Evolutionary conservation across 2,113 vertebrate species (phyloP).

Genomic region (Anguilla rostrata): DNA sequence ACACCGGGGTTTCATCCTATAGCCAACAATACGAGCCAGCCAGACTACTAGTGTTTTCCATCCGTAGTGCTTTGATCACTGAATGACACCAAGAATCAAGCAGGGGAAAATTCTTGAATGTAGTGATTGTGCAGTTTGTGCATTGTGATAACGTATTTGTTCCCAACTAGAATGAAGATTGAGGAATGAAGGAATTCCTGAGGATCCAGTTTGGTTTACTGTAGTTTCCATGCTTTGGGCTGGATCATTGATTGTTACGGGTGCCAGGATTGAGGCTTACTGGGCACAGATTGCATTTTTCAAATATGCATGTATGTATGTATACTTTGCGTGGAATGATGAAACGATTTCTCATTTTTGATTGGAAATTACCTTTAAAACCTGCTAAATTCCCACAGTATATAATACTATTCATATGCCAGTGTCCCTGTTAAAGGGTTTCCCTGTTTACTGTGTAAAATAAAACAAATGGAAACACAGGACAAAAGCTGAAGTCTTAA

Average conservation of each 20-base stretch:
- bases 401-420: background rate
- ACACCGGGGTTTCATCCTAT: background rate
- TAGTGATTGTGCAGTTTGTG: background rate
- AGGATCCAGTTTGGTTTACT: background rate
- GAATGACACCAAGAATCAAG: background rate
- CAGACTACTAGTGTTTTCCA: background rate
- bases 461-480: background rate
- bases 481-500: background rate
- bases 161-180: background rate
- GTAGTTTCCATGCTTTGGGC: background rate
- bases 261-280: background rate
- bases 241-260: background rate
- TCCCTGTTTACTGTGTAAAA: background rate
- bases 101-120: background rate
- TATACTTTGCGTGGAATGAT: background rate
- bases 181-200: background rate
- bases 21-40: background rate
- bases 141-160: background rate
- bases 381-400: background rate
- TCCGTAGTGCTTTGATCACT: background rate
- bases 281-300: background rate
- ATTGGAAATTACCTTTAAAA: background rate
- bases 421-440: background rate
- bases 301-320: background rate
- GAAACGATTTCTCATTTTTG: background rate